Percentiles rank a stretch among this genome's conserved stretches.
These are phyloP conservation scores for Avahi laniger DNA, from an alignment of 2,797 vertebrate species.

Conservation along the genomic window DNA sequence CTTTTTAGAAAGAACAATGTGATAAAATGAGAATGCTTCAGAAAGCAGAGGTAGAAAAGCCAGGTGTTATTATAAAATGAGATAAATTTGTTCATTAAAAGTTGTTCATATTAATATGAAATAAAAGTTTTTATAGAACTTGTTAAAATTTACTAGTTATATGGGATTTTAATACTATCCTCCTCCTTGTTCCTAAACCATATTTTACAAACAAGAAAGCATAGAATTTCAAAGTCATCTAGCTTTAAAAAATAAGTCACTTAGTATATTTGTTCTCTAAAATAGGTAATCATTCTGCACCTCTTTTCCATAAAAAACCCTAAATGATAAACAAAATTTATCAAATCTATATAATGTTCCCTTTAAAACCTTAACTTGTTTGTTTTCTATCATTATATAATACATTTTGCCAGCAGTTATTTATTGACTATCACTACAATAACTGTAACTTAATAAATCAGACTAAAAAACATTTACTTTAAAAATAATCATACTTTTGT, in stretches of 20 bases:
- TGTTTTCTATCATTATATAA: slow-evolving; percentile 74
- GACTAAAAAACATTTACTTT: slow-evolving; percentile 80
- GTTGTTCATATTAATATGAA: background rate
- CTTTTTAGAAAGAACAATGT: background rate
- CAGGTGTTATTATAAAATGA: slow-evolving; percentile 63
- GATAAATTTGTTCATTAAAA: slow-evolving; percentile 78
- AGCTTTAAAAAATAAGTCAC: slow-evolving; percentile 64
- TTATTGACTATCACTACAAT: slow-evolving; percentile 83
- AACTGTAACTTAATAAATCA: slow-evolving; percentile 84
- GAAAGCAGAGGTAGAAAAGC: background rate
- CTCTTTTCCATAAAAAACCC: slow-evolving; percentile 53
- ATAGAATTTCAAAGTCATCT: background rate
- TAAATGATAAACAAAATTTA: slow-evolving; percentile 71
- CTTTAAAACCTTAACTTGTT: slow-evolving; percentile 70
- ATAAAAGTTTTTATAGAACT: background rate
- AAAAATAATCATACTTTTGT: slow-evolving; percentile 85
- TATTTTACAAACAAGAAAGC: background rate
- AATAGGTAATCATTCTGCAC: slow-evolving; percentile 59
- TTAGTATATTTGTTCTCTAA: slow-evolving; percentile 76
- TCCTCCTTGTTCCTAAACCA: background rate
- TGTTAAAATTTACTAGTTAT: background rate
- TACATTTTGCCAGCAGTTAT: slow-evolving; percentile 82
- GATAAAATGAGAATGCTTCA: background rate
- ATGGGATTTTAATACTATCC: background rate
- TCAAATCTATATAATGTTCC: slow-evolving; percentile 44